A percentile compares a stretch with the other conserved stretches of the same genome.
Evolutionary conservation across 2,113 vertebrate species (phyloP).

Genomic region (Colinus virginianus): DNA sequence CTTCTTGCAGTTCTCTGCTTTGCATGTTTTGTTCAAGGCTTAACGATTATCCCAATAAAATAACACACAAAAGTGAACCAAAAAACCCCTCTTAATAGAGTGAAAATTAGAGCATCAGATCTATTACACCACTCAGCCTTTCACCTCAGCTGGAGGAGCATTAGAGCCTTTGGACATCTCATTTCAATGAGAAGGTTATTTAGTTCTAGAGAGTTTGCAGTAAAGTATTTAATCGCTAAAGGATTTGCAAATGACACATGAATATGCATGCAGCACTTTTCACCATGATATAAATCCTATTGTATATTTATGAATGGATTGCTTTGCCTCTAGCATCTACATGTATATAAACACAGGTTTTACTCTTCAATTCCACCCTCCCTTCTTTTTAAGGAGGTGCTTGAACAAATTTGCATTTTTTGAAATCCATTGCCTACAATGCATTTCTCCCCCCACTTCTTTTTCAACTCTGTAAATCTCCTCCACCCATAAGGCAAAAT

Average conservation of each 20-base stretch:
- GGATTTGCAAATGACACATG: conserved; percentile 66
- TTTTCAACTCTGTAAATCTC: not conserved
- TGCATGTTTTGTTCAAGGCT: not conserved
- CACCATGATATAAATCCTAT: conserved; percentile 61
- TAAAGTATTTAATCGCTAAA: conserved; percentile 63
- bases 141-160: not conserved
- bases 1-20: not conserved
- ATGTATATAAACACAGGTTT: conserved; percentile 61
- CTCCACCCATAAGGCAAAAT: conserved; percentile 14
- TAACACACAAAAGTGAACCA: not conserved
- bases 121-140: conserved; percentile 46
- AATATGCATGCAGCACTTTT: conserved; percentile 65
- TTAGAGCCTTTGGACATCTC: conserved; percentile 54
- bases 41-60: conserved; percentile 35
- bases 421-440: conserved; percentile 37
- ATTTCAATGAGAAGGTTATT: conserved; percentile 59
- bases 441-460: not conserved
- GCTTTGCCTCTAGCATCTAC: conserved; percentile 57
- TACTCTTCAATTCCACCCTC: conserved; percentile 50
- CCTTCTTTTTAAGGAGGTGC: conserved; percentile 54
- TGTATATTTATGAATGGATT: conserved; percentile 63
- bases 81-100: conserved; percentile 26
- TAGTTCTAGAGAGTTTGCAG: conserved; percentile 42
- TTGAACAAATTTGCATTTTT: conserved; percentile 67
- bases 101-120: conserved; percentile 38